Conservation (phyloP, 2,113 vertebrate genomes). For the Pelmatolapia mariae region DNA sequence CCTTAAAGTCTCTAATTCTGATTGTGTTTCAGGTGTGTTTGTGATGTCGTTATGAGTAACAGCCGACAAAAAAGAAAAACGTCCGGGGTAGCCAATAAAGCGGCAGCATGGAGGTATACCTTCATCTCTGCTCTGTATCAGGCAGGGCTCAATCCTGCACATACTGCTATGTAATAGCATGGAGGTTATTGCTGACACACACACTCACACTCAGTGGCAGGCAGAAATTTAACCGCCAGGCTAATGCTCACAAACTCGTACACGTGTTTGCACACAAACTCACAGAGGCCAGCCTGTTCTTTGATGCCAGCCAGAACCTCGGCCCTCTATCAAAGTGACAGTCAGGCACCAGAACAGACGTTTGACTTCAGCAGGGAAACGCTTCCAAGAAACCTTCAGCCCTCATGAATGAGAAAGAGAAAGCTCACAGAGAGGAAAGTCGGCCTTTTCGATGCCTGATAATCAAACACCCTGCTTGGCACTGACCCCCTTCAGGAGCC, state of each 20-base stretch:
- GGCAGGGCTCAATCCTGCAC: conserved; percentile 11
- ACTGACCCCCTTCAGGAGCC: neutral
- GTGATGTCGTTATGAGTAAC: conserved; percentile 32
- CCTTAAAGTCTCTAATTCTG: conserved; percentile 25
- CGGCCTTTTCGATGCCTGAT: conserved; percentile 40
- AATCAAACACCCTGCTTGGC: conserved; percentile 42
- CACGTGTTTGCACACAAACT: conserved; percentile 2
- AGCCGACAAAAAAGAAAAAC: conserved; percentile 6
- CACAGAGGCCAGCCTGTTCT: conserved; percentile 47
- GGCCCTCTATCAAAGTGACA: conserved; percentile 35
- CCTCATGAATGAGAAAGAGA: conserved; percentile 57
- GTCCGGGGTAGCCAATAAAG: conserved; percentile 24
- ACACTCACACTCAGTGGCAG: neutral
- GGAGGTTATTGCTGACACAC: neutral
- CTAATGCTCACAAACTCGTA: neutral
- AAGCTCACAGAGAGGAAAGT: conserved; percentile 36
- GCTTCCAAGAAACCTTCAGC: conserved; percentile 51
- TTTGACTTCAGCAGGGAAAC: conserved; percentile 25
- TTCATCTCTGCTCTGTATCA: conserved; percentile 31
- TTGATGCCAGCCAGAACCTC: neutral
- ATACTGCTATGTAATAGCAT: neutral
- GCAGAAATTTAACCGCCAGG: neutral
- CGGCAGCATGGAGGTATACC: neutral
- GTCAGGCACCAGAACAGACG: conserved; percentile 31
- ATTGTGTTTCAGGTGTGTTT: conserved; percentile 46